Percentiles rank a stretch among this genome's conserved stretches.
phyloP scores from a whole-genome alignment of 2,797 vertebrate genomes.

The Eupleurogrammus muticus region DNA sequence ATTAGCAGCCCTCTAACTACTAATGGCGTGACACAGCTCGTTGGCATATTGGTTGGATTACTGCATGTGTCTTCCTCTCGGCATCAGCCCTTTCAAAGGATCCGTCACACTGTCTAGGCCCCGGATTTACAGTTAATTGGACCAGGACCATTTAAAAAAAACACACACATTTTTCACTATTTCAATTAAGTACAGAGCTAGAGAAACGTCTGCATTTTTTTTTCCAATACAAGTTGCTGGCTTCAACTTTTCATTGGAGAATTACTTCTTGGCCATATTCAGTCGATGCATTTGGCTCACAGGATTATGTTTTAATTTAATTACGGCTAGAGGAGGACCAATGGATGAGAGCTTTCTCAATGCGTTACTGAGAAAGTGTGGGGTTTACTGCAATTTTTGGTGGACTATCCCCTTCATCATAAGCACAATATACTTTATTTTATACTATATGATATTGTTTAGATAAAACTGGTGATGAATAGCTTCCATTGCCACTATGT shows the following conservation, averaged over 20 bases:
- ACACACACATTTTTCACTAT: constrained; percentile 4
- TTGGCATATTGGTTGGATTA: constrained; percentile 23
- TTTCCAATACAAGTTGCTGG: constrained; percentile 19
- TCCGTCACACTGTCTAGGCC: constrained; percentile 29
- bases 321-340: constrained; percentile 32
- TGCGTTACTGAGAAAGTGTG: constrained; percentile 1
- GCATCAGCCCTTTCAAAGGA: constrained; percentile 34
- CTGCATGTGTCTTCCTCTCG: constrained; percentile 39
- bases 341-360: constrained; percentile 22
- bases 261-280: constrained; percentile 30
- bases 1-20: constrained; percentile 40
- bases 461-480: constrained; percentile 17
- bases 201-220: constrained; percentile 27
- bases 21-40: constrained; percentile 24
- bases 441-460: too few relatives aligned
- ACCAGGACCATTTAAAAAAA: constrained; percentile 14
- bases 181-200: constrained; percentile 41
- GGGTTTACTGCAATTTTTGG: not conserved
- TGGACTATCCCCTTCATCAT: not conserved
- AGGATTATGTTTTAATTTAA: constrained; percentile 46
- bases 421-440: not conserved
- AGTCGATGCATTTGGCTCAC: constrained; percentile 30
- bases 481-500: not conserved
- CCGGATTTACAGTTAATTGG: constrained; percentile 49
- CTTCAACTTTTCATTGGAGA: constrained; percentile 28